Conservation (phyloP, 2,113 vertebrate genomes). For the Channa maculata region DNA sequence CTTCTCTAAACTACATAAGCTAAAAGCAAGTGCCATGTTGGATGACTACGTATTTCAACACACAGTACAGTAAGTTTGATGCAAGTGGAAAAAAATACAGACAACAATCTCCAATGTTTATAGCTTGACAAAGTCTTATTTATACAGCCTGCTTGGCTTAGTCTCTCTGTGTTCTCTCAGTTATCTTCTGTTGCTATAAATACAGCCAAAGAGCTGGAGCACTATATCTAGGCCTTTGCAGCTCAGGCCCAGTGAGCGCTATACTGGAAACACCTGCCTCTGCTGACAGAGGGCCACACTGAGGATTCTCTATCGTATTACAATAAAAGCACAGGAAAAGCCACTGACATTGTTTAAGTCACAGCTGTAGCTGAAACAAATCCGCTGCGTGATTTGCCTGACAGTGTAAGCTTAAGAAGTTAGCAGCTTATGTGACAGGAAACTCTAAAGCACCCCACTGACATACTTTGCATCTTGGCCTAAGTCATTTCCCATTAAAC, state of each 20-base stretch:
- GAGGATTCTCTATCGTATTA: constrained; percentile 23
- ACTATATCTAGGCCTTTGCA: constrained; percentile 57
- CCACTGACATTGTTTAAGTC: background rate
- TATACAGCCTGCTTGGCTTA: constrained; percentile 37
- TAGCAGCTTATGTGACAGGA: constrained; percentile 28
- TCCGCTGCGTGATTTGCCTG: constrained; percentile 28
- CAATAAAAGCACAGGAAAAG: constrained; percentile 14
- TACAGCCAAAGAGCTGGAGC: constrained; percentile 59
- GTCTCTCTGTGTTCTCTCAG: constrained; percentile 46
- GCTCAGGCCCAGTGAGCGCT: constrained; percentile 30
- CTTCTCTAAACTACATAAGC: background rate
- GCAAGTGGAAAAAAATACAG: background rate
- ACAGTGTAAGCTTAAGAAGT: constrained; percentile 21
- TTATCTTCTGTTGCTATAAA: constrained; percentile 73
- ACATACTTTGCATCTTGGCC: constrained; percentile 57
- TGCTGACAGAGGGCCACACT: constrained; percentile 43
- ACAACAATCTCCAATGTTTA: constrained; percentile 2
- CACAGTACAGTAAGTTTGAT: background rate
- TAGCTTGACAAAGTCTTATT: constrained; percentile 19
- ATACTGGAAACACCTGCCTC: constrained; percentile 49
- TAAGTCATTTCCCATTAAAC: constrained; percentile 44
- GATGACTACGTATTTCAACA: background rate
- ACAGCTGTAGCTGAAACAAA: constrained; percentile 14
- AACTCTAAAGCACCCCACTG: constrained; percentile 45
- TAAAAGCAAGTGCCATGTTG: constrained; percentile 14